Evolutionary conservation across 2,888 invertebrate species (phyloP), one percentile per base, ranked within the genome.

Genomic region (Cephus rjabovi): DNA sequence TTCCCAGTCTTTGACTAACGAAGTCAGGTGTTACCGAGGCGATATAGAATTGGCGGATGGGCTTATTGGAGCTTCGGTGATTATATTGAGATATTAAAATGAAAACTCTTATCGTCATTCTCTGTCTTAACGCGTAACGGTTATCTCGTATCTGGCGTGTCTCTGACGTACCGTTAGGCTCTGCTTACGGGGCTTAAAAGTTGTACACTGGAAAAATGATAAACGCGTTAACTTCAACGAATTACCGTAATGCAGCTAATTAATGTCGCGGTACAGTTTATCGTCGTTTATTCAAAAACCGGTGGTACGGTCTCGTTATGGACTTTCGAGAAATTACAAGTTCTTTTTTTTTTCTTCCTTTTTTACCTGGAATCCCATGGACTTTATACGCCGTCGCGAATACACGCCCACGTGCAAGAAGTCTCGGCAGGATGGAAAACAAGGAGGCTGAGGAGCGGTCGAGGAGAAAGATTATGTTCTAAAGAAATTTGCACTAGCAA

Each of bases 401-500:
- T 56, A 56, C 23, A 23, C 56, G 56, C 56, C 56, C 56, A 56
- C 56, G 56, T 23, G 56, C 23, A 23, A 56, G 9, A 23, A 23
- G 56, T 56, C 56, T 56, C 23, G 23, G 2, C 56, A 56, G 56
- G 23, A 56, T 15, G 56, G 56, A 56, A 23, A 56, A 56, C 23
- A 56, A 23, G 56, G 56, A 9, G 56, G 23, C 23, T 9, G 56
- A 56, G 56, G 56, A 56, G 56, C 9, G 23, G 23, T 56, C 56
- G 56, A 56, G 56, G 71, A 31, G 71, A 71, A 75, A 31, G n/a
- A 33, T 76, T 74, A 73, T 56, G 33, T 76, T 76, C 73, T 71
- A 68, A 79, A 77, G 78, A 83, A 80, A 83, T 77, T 79, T 69
- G 77, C 77, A 79, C 34, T 74, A 75, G 69, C 76, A 78, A 77